These are phyloP conservation scores for Prionailurus bengalensis DNA, from an alignment of 2,113 vertebrate genomes.

Conservation along the genomic window DNA sequence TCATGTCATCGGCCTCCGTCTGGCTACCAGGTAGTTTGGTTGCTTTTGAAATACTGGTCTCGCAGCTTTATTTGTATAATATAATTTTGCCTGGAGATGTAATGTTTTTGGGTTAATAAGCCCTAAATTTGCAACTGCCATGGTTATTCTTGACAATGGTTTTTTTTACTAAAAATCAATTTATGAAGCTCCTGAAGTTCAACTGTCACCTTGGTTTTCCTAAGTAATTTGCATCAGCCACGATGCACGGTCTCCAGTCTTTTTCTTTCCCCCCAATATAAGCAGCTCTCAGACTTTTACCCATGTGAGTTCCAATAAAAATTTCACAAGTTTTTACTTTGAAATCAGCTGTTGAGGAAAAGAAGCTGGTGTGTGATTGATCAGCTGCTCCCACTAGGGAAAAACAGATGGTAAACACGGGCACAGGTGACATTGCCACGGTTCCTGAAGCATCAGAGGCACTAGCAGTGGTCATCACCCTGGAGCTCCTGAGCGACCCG, in stretches of 20 bases:
- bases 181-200: constrained; percentile 12
- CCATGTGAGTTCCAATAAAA: neutral
- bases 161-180: neutral
- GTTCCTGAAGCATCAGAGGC: neutral
- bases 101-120: constrained; percentile 63
- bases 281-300: constrained; percentile 2
- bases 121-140: constrained; percentile 49
- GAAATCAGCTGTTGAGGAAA: constrained; percentile 23
- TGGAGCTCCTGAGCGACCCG: neutral
- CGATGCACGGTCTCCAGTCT: neutral
- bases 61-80: constrained; percentile 64
- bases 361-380: neutral
- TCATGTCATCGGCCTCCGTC: neutral
- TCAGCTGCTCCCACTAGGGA: neutral
- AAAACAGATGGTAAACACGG: neutral
- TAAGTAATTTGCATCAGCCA: neutral
- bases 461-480: neutral
- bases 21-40: neutral
- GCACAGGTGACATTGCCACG: neutral
- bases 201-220: neutral
- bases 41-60: constrained; percentile 63
- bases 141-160: constrained; percentile 49
- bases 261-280: neutral
- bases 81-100: constrained; percentile 60
- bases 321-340: constrained; percentile 32